Evolutionary conservation across 2,797 vertebrate species (phyloP).

Genomic region (Enteromius radiatus): DNA sequence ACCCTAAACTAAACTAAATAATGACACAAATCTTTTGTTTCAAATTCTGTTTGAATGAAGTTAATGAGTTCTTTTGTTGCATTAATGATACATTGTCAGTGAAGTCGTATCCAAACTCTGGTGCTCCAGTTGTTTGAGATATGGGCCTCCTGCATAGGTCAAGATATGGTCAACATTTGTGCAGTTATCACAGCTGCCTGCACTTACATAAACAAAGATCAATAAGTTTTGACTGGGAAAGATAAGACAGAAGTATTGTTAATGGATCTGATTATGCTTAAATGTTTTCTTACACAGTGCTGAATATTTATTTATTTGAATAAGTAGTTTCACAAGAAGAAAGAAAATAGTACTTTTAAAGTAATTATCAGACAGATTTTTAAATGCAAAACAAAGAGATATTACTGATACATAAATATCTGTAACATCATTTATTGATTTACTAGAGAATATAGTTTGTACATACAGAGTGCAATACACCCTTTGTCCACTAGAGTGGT

Average conservation of each 20-base stretch:
- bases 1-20: slow-evolving; percentile 62
- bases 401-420: background rate
- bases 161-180: slow-evolving; percentile 47
- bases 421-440: slow-evolving; percentile 12
- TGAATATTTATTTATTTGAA: slow-evolving; percentile 57
- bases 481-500: slow-evolving; percentile 76
- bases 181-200: slow-evolving; percentile 65
- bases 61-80: slow-evolving; percentile 85
- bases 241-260: slow-evolving; percentile 77
- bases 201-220: slow-evolving; percentile 72
- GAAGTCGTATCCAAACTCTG: slow-evolving; percentile 53
- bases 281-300: slow-evolving; percentile 65
- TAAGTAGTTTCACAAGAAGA: background rate
- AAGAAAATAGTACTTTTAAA: background rate
- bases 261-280: slow-evolving; percentile 67
- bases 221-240: slow-evolving; percentile 76
- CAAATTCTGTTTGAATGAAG: slow-evolving; percentile 74
- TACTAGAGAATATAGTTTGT: background rate
- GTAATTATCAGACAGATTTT: background rate
- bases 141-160: slow-evolving; percentile 44
- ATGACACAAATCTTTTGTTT: slow-evolving; percentile 65
- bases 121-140: slow-evolving; percentile 44
- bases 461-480: slow-evolving; percentile 42
- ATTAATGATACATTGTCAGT: slow-evolving; percentile 81
- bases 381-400: background rate